phyloP scores from a whole-genome alignment of 2,888 invertebrate genomes.

The Drosophila birchii region DNA sequence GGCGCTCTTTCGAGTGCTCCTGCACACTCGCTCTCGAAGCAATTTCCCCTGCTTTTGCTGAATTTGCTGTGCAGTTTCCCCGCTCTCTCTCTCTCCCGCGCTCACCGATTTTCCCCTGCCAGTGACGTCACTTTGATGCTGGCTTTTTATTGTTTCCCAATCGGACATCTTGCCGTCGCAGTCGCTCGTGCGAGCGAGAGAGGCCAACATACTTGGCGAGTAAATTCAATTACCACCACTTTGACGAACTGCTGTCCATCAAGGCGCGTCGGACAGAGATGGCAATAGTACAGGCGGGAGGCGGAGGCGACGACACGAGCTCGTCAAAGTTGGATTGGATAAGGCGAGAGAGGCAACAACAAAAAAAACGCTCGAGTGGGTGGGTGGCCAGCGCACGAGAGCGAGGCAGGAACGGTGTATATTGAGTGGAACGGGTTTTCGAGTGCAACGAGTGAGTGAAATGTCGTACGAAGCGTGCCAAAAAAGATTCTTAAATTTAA shows the following conservation, averaged over 20 bases:
- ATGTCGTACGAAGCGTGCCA: constrained; percentile 34
- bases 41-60: constrained; percentile 69
- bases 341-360: constrained; percentile 50
- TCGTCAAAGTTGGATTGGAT: constrained; percentile 78
- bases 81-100: constrained; percentile 17
- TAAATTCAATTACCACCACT: constrained; percentile 81
- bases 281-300: constrained; percentile 58
- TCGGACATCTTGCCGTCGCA: constrained; percentile 57
- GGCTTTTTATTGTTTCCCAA: constrained; percentile 66
- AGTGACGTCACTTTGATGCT: constrained; percentile 62
- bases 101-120: constrained; percentile 36
- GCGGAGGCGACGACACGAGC: constrained; percentile 80
- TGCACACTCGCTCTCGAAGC: constrained; percentile 47
- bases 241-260: constrained; percentile 84
- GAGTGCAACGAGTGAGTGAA: constrained; percentile 28
- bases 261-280: constrained; percentile 63
- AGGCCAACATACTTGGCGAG: constrained; percentile 37
- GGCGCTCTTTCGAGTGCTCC: constrained; percentile 40
- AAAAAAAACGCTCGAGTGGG: constrained; percentile 51
- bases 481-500: constrained; percentile 30
- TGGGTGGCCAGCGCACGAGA: constrained; percentile 55
- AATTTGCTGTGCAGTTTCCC: constrained; percentile 62
- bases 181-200: constrained; percentile 49
- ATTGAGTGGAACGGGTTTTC: constrained; percentile 55
- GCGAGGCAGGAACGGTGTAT: constrained; percentile 23